Base-by-base conservation (phyloP, 1,140 invertebrate genomes). In the Rhizoglyphus robini region DNA sequence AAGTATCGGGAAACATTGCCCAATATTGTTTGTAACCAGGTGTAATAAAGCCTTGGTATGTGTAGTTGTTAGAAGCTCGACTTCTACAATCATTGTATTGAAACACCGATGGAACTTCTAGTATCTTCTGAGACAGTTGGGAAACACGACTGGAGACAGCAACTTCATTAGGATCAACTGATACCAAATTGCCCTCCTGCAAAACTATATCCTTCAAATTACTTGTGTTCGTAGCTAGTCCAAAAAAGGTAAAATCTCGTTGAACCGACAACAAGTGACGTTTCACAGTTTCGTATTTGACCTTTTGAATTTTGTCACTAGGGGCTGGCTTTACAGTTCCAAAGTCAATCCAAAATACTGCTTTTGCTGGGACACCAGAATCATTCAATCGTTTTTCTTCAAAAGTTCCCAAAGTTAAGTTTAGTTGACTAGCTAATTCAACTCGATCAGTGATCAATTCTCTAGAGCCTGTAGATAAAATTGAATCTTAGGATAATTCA, bases 1-100 rank as follows among this genome's bases (percentile, higher is more conserved):
- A 69, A 46, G 32, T 48, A 32, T 69, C 54, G 5, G 68, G 67
- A 60, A 54, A 68, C 59, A 69, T 67, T 13, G 65, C 65, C 66
- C 66, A 68, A 38, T 68, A 68, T 34, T 69, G 68, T 29, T 23
- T 61, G 20, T 51, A 23, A 0, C 61, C 63, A 1, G 62, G 67
- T 27, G 66, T 69, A 3, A 68, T 46, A 23, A 38, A 68, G 2
- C 67, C 68, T 11, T 27, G 18, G 30, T 65, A 49, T 3, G 29
- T 32, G 3, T 46, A 13, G 25, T 63, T 49, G 1, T 48, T 25
- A 0, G 31, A 63, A 18, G 27, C n/a, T 4, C 13, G 15, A 20
- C 34, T 54, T 32, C 15, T 8, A 48, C 68, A 69, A n/a, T 68
- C n/a, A 20, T n/a, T 11, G 41, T 69, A 65, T 41, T 69, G 66